These are phyloP conservation scores for Heptranchias perlo DNA, from an alignment of 2,113 vertebrate species.

Conservation along the genomic window DNA sequence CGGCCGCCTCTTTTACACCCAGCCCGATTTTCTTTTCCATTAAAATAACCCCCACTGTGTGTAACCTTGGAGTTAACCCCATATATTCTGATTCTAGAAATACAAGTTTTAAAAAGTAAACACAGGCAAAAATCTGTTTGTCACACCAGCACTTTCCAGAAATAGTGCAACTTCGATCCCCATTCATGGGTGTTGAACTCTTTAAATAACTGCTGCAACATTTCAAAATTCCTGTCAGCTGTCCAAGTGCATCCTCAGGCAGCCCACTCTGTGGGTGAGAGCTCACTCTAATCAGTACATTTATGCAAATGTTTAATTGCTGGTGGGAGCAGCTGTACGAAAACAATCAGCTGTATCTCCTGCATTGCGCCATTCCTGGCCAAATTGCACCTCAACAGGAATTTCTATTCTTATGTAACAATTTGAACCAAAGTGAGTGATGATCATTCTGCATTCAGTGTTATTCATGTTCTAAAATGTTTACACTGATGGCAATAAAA, in stretches of 20 bases:
- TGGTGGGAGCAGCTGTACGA: not conserved
- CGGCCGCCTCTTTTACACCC: not conserved
- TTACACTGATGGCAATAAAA: not conserved
- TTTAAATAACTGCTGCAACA: not conserved
- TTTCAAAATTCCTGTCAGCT: not conserved
- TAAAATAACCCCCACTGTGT: not conserved
- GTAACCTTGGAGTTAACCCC: not conserved
- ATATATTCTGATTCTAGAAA: not conserved
- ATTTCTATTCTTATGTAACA: not conserved
- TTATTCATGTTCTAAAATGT: not conserved
- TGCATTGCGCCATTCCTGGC: not conserved
- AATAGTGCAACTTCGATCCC: not conserved
- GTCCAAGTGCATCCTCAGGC: not conserved
- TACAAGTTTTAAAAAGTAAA: not conserved
- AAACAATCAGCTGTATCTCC: not conserved
- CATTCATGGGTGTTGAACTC: not conserved
- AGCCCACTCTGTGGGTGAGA: not conserved
- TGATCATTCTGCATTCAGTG: constrained; percentile 3
- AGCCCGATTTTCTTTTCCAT: not conserved
- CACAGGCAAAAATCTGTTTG: not conserved
- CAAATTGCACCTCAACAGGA: not conserved
- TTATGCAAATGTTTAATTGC: not conserved
- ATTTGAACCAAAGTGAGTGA: not conserved
- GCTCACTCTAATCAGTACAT: not conserved
- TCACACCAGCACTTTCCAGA: not conserved